Evolutionary conservation across 2,113 vertebrate species (phyloP).

Genomic region (Lophotis ruficrista): DNA sequence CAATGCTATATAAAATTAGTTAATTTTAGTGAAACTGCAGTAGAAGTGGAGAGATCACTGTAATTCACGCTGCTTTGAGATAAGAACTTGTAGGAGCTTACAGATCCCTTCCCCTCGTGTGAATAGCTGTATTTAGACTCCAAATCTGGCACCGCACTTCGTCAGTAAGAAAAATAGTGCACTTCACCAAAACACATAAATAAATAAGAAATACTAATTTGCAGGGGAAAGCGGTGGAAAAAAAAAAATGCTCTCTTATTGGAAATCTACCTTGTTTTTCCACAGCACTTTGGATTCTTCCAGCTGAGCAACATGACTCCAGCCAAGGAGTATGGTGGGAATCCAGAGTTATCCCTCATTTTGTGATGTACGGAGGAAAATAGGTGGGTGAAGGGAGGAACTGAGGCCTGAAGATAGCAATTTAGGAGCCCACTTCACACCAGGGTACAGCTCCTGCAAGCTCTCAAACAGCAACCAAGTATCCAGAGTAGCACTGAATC

Average conservation of each 20-base stretch:
- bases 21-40: neutral
- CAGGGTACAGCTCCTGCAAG: neutral
- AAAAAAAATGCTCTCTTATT: neutral
- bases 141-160: neutral
- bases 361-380: neutral
- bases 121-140: neutral
- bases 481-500: neutral
- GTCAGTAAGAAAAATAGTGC: neutral
- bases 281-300: neutral
- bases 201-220: neutral
- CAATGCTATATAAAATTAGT: rapidly evolving
- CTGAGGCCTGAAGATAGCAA: neutral
- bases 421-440: neutral
- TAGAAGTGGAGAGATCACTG: neutral
- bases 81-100: neutral
- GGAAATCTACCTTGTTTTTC: neutral
- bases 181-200: neutral
- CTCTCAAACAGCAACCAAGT: neutral
- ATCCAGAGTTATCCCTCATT: neutral
- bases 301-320: neutral
- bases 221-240: neutral
- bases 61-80: neutral
- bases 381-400: neutral
- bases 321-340: neutral
- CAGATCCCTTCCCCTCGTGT: neutral